Evolutionary conservation across 2,888 invertebrate species (phyloP), one percentile per base, ranked within the genome.

Genomic region (Epinotia nisella): DNA sequence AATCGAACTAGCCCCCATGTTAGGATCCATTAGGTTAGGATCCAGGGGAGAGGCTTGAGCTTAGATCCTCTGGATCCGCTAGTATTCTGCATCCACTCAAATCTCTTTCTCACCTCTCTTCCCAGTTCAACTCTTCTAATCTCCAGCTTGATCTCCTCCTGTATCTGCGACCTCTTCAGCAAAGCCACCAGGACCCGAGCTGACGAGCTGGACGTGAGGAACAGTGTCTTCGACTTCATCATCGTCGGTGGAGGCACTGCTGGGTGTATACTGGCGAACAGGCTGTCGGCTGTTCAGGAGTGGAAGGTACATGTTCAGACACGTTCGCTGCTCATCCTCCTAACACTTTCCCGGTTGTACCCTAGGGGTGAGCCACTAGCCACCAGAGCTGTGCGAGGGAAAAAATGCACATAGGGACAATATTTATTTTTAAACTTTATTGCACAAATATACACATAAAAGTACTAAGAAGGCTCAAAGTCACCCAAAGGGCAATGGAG

Each of bases 221-320:
- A 83, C 83, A 91, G 90, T 56, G 93, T 93, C n/a, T 94, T 88
- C 69, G 94, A 94, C 83, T 94, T 94, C 84, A 91, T 94, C 78
- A 89, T 94, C 68, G 81, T 94, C 0, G 94, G 94, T 0, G 94
- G 94, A 0, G 94, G 94, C 0, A 92, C 93, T 0, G 89, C 94
- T 0, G 94, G 94, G 0, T 94, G 93, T 51, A 81, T 94, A 70
- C 85, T 94, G 55, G 94, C 94, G 0, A 94, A 93, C 69, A 82
- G 94, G 15, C 85, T 94, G 1, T 93, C 94, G 0, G 91, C 92
- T 17, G 82, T 90, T 0, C 79, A 85, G 1, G 90, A 92, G 66
- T 94, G 94, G 94, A 93, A 92, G 92, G 94, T 94, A 53, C 19
- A 17, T 17, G 10, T 17, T 10, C 17, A 53, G 53, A 11, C 19